Conservation (phyloP, 2,888 invertebrate species). For the Thera obeliscata region DNA sequence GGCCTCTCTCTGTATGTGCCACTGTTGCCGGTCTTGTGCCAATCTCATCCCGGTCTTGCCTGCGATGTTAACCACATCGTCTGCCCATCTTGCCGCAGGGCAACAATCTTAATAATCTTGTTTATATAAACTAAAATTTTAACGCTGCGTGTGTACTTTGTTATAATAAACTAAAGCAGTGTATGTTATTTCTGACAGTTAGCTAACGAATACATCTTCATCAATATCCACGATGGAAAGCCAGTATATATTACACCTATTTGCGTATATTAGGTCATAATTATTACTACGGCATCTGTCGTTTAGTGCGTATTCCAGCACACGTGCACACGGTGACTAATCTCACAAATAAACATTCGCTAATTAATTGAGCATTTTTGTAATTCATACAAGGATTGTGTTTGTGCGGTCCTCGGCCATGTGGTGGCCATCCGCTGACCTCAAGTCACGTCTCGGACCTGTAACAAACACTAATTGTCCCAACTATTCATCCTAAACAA, state of each 20-base stretch:
- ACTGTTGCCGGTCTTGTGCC: no score
- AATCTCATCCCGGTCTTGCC: no score
- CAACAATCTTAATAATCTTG: no score
- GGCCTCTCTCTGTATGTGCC: no score
- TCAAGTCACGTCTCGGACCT: conserved; percentile 55
- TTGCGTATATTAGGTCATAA: not conserved
- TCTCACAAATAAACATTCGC: conserved; percentile 21
- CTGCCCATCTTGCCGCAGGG: no score
- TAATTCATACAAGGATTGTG: conserved; percentile 32
- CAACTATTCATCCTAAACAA: conserved; percentile 53
- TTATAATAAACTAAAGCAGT: no score
- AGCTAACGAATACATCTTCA: no score
- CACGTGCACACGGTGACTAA: conserved; percentile 34
- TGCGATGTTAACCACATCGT: no score
- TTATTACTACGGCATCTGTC: not conserved
- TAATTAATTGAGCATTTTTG: conserved; percentile 38
- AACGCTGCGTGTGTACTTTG: no score
- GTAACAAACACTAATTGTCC: conserved; percentile 63
- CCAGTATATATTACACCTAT: not conserved
- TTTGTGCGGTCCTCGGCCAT: conserved; percentile 43
- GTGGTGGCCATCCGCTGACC: conserved; percentile 56
- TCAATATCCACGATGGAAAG: no score
- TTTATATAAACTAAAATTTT: no score
- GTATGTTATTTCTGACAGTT: no score
- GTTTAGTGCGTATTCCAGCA: conserved; percentile 23